Evolutionary conservation across 92 coral and sea anemone species (phyloP), one percentile per base, ranked within the genome.

Genomic region (Nematostella vectensis): DNA sequence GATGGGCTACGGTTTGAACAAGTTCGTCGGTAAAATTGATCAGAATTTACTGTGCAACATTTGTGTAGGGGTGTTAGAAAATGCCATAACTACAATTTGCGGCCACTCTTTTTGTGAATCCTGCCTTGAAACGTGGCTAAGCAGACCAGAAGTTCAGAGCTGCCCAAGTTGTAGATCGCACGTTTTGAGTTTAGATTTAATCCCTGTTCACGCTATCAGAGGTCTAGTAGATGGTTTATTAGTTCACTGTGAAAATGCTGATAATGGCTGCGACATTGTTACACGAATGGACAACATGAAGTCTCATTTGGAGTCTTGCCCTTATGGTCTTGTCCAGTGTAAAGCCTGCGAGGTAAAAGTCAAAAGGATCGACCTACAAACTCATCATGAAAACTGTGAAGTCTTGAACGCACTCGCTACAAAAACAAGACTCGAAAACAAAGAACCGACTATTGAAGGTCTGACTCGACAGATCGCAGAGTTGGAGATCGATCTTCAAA

Each of bases 91-190:
- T 30, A 87, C 99, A 33, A 89, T 89, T 22, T 93, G 99, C 53
- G 99, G 99, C 3, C 99, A 93, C 61, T 82, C 93, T 36, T 93
- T 87, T 59, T 93, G 99, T 58, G 88, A 82, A 50, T 55, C 67
- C 39, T 93, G 99, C 57, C 62, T 93, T 39, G 78, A 93, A 58
- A 93, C 74, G 16, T 93, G 99, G 99, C 68, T 93, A 11, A 82
- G 74, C 21, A 70, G 96, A 45, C 95, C 99, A 11, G 78, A 78
- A 62, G 79, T 79, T 12, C 62, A 62, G n/a, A 54, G 91, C 0
- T 93, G 99, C 52, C 99, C 99, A 20, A 73, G 85, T 3, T 93
- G 99, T 47, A 84, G 99, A 0, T 61, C 96, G 1, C 74, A 61
- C 3, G 75, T 88, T 24, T 29, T 79, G 16, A 57, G 56, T 27